These are phyloP conservation scores for Nymphalis urticae DNA, from an alignment of 2,888 invertebrate species.

Conservation along the genomic window DNA sequence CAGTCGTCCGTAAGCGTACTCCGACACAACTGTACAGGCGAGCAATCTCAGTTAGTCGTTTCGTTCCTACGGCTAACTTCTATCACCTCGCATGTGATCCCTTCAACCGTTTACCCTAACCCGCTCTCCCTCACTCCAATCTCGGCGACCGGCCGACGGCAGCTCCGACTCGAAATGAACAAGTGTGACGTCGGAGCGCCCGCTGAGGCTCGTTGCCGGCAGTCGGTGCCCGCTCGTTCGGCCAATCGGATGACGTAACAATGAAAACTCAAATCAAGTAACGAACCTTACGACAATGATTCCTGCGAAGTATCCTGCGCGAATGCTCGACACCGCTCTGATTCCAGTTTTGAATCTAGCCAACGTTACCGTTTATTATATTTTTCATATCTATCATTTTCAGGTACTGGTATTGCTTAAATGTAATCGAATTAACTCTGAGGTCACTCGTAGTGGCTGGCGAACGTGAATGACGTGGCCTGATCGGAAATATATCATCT, in stretches of 20 bases:
- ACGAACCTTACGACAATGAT: conserved; percentile 23
- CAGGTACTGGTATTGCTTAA: conserved; percentile 81
- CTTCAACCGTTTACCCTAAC: conserved; percentile 74
- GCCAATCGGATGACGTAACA: conserved; percentile 39
- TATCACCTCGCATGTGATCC: conserved; percentile 68
- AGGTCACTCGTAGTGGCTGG: conserved; percentile 60
- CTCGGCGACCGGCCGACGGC: conserved; percentile 25
- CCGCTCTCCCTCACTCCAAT: conserved; percentile 42
- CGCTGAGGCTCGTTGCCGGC: conserved; percentile 11
- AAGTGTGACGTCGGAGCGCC: conserved; percentile 5
- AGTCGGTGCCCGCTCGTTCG: conserved; percentile 18
- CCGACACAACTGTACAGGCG: conserved; percentile 15
- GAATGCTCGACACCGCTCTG: conserved; percentile 33
- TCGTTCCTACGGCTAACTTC: conserved; percentile 18
- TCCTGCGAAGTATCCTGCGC: conserved; percentile 36
- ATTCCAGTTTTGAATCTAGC: conserved; percentile 51
- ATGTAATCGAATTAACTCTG: conserved; percentile 68
- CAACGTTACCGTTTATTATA: conserved; percentile 66
- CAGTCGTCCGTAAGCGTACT: conserved; percentile 17
- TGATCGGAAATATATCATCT: conserved; percentile 40
- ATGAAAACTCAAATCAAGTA: conserved; percentile 36
- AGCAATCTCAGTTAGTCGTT: conserved; percentile 14
- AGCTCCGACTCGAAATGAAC: conserved; percentile 12
- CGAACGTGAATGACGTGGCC: conserved; percentile 47
- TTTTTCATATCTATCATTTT: conserved; percentile 55